Percentiles rank a stretch among this genome's conserved stretches.
Conservation (phyloP, 2,888 invertebrate genomes). For the Melieria picta region DNA sequence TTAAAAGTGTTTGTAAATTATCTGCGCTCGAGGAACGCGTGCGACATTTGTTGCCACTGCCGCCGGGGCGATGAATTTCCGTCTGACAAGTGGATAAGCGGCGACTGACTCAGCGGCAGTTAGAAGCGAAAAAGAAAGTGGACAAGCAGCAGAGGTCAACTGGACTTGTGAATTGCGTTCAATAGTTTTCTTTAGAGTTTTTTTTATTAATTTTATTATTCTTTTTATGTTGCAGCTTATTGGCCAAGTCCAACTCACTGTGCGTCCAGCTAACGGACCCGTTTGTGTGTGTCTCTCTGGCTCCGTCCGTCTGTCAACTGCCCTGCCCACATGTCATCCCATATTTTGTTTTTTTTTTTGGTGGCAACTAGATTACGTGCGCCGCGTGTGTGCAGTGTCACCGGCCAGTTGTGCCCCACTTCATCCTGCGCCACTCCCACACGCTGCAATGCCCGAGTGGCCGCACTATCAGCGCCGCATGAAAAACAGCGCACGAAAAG, state of each 20-base stretch:
- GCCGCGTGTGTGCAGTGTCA: neutral
- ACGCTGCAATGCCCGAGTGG: conserved; percentile 14
- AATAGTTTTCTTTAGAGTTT: no score
- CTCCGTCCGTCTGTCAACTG: conserved; percentile 37
- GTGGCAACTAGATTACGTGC: conserved; percentile 36
- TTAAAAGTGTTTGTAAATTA: conserved; percentile 53
- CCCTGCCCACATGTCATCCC: conserved; percentile 57
- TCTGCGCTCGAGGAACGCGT: conserved; percentile 48
- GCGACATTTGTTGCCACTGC: neutral
- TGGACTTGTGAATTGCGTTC: no score
- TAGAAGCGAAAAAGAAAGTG: no score
- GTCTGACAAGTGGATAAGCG: conserved; percentile 23
- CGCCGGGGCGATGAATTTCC: no score
- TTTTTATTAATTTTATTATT: no score
- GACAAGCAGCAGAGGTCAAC: no score
- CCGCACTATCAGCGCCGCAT: conserved; percentile 16
- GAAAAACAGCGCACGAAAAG: conserved; percentile 10
- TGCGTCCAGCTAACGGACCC: neutral
- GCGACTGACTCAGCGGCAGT: no score
- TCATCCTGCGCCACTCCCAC: no score
- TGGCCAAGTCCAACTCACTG: no score
- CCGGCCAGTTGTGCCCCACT: neutral
- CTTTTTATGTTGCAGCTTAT: no score
- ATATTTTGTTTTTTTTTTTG: conserved; percentile 44
- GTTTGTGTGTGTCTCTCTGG: neutral